Conservation (phyloP, 1,140 invertebrate genomes). For the Heterodera carotae region DNA sequence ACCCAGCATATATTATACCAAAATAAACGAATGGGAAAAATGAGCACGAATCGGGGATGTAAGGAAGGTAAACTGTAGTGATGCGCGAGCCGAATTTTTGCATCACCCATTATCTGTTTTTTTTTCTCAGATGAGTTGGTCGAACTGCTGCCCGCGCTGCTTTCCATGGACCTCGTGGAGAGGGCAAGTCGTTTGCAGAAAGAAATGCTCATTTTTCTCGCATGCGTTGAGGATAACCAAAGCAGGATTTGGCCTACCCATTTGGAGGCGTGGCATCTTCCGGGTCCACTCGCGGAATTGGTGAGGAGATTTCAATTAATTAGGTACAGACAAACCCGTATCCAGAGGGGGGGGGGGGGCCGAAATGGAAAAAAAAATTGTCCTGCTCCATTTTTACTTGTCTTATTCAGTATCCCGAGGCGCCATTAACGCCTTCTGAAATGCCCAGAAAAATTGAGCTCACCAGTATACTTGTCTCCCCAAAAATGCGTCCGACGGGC, state of each 20-base stretch:
- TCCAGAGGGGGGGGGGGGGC: too few relatives aligned
- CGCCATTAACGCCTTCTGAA: neutral
- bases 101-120: too few relatives aligned
- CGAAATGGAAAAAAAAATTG: too few relatives aligned
- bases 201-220: constrained; percentile 25
- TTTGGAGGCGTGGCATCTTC: constrained; percentile 46
- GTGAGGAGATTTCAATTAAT: constrained; percentile 22
- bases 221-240: neutral
- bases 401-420: neutral
- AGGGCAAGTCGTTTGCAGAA: constrained; percentile 45
- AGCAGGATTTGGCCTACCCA: constrained; percentile 48
- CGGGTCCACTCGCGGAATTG: constrained; percentile 52
- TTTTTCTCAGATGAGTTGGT: constrained; percentile 48
- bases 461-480: constrained; percentile 51
- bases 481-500: constrained; percentile 44
- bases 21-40: too few relatives aligned
- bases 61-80: too few relatives aligned
- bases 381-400: too few relatives aligned
- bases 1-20: too few relatives aligned
- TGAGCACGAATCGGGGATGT: too few relatives aligned
- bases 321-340: too few relatives aligned
- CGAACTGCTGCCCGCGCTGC: constrained; percentile 49
- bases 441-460: constrained; percentile 11
- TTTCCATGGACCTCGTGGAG: constrained; percentile 44
- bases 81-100: too few relatives aligned